phyloP scores from a whole-genome alignment of 2,113 vertebrate species.

The Rynchops niger region DNA sequence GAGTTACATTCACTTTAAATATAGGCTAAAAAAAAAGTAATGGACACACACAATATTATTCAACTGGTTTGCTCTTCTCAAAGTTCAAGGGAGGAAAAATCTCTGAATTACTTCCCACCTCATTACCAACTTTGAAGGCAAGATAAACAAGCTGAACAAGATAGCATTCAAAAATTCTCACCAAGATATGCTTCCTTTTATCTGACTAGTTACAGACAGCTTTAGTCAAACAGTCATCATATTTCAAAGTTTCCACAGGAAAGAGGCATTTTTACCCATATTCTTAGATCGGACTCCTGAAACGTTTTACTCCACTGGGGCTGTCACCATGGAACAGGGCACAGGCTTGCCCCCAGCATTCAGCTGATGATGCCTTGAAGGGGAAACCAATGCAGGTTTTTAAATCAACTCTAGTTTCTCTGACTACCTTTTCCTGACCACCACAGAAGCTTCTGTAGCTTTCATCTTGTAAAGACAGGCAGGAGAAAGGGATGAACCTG shows the following conservation, averaged over 20 bases:
- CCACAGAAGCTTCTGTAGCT: background rate
- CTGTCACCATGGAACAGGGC: fast-evolving
- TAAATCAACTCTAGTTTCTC: background rate
- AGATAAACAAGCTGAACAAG: background rate
- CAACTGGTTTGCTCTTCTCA: background rate
- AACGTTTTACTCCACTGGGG: background rate
- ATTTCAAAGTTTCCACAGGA: background rate
- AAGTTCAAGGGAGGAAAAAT: background rate
- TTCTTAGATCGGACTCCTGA: background rate
- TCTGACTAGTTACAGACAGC: background rate
- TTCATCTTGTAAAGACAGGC: background rate
- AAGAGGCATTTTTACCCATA: background rate
- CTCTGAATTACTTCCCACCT: background rate
- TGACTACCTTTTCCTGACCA: background rate
- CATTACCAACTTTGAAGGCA: background rate
- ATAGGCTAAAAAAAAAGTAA: background rate
- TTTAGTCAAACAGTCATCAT: background rate
- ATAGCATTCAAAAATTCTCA: background rate
- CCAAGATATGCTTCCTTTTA: background rate
- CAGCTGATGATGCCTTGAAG: fast-evolving
- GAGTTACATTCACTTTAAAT: background rate
- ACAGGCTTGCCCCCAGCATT: background rate
- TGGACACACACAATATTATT: background rate
- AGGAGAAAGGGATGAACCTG: background rate
- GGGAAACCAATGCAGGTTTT: background rate